phyloP scores from a whole-genome alignment of 2,888 invertebrate genomes.

The Timema podura region DNA sequence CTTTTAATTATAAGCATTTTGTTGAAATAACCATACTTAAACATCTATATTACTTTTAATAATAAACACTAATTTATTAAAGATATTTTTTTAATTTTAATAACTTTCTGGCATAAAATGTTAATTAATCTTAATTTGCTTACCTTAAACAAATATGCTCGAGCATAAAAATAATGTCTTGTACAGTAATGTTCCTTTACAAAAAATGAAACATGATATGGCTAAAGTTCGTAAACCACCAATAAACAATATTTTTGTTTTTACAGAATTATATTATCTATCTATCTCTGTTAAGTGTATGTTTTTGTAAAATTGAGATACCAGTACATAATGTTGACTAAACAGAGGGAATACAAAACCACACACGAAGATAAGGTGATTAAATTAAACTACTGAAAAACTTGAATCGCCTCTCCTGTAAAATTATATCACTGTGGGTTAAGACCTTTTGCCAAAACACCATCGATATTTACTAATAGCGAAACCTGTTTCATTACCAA shows the following conservation, averaged over 20 bases:
- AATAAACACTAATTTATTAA: no score
- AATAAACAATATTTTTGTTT: no score
- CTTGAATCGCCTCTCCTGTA: background rate
- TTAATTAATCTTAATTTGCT: no score
- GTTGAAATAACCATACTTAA: background rate
- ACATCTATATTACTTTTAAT: no score
- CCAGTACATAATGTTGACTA: background rate
- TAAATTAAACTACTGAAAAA: background rate
- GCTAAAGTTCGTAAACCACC: constrained; percentile 2
- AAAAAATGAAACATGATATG: background rate
- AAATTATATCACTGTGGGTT: constrained; percentile 7
- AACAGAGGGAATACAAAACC: background rate
- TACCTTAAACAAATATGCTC: background rate
- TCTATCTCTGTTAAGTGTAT: no score
- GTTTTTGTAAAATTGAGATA: background rate
- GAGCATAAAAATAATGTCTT: background rate
- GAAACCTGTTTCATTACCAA: no score
- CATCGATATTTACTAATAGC: no score
- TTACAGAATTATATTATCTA: no score
- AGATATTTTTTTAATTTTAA: no score
- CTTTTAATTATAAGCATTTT: background rate
- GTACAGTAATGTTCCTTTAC: background rate
- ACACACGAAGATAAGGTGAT: background rate
- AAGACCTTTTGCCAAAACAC: background rate
- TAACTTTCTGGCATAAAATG: no score